Evolutionary conservation across 2,113 vertebrate species (phyloP).

Genomic region (Neolamprologus tretocephalus): DNA sequence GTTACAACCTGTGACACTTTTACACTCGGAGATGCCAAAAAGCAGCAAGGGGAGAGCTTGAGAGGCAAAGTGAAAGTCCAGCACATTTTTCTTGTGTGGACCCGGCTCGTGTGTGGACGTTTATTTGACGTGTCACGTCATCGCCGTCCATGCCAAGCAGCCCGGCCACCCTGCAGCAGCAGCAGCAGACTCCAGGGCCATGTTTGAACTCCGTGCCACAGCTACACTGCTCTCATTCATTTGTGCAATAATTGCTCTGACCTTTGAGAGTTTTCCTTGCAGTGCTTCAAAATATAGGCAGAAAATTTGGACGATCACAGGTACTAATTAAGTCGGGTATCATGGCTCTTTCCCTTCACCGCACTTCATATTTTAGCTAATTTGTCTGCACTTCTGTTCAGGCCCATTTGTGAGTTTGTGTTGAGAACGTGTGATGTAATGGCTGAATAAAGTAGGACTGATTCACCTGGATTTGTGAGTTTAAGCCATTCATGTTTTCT

Average conservation of each 20-base stretch:
- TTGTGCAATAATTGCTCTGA: constrained; percentile 56
- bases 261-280: constrained; percentile 34
- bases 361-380: constrained; percentile 22
- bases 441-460: constrained; percentile 17
- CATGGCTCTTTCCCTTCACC: not conserved
- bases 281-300: not conserved
- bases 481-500: constrained; percentile 14
- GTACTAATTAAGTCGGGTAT: constrained; percentile 34
- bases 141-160: constrained; percentile 24
- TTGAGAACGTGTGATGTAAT: constrained; percentile 32
- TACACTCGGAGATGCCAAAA: not conserved
- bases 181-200: constrained; percentile 9
- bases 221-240: constrained; percentile 61
- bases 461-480: constrained; percentile 24
- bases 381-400: constrained; percentile 39
- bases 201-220: constrained; percentile 49
- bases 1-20: not conserved
- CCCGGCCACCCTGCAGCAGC: constrained; percentile 33
- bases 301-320: not conserved
- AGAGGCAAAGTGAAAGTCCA: constrained; percentile 25
- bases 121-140: constrained; percentile 65
- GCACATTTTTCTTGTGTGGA: not conserved
- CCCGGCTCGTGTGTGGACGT: constrained; percentile 50
- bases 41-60: not conserved
- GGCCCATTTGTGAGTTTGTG: constrained; percentile 22